phyloP scores from a whole-genome alignment of 2,113 vertebrate genomes.

The Ictalurus furcatus region DNA sequence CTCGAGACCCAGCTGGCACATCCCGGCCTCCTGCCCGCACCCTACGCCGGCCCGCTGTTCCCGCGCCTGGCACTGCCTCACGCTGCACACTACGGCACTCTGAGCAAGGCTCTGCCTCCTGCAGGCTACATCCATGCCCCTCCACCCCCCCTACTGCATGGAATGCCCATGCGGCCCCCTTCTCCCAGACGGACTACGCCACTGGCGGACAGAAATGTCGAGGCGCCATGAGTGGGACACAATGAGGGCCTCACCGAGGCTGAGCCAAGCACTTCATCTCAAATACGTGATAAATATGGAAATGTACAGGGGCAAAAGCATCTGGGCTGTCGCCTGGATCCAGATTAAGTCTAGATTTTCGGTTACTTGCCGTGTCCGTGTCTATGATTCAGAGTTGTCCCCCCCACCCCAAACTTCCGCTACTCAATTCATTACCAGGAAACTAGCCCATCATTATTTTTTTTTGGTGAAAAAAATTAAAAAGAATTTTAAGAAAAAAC shows the following conservation, averaged over 20 bases:
- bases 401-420: not conserved
- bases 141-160: slow-evolving; percentile 28
- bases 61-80: slow-evolving; percentile 33
- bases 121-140: slow-evolving; percentile 28
- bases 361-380: slow-evolving; percentile 29
- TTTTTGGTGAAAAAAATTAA: not conserved
- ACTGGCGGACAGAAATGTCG: slow-evolving; percentile 44
- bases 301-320: slow-evolving; percentile 50
- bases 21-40: slow-evolving; percentile 42
- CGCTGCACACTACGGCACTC: slow-evolving; percentile 15
- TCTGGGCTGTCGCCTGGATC: slow-evolving; percentile 30
- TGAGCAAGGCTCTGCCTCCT: slow-evolving; percentile 31
- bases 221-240: slow-evolving; percentile 36
- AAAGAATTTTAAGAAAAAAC: slow-evolving; percentile 44
- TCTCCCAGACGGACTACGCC: slow-evolving; percentile 45
- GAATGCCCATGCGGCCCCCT: slow-evolving; percentile 16
- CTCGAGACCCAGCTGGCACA: slow-evolving; percentile 36
- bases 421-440: slow-evolving; percentile 26
- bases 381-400: slow-evolving; percentile 11
- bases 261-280: slow-evolving; percentile 50
- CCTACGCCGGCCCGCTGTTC: slow-evolving; percentile 38
- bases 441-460: slow-evolving; percentile 31
- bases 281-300: slow-evolving; percentile 43
- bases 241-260: slow-evolving; percentile 15
- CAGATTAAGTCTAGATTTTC: slow-evolving; percentile 43